Percentiles rank a stretch among this genome's conserved stretches.
Evolutionary conservation across 1,140 invertebrate genomes (phyloP).

Genomic region (Euwallacea fornicatus): DNA sequence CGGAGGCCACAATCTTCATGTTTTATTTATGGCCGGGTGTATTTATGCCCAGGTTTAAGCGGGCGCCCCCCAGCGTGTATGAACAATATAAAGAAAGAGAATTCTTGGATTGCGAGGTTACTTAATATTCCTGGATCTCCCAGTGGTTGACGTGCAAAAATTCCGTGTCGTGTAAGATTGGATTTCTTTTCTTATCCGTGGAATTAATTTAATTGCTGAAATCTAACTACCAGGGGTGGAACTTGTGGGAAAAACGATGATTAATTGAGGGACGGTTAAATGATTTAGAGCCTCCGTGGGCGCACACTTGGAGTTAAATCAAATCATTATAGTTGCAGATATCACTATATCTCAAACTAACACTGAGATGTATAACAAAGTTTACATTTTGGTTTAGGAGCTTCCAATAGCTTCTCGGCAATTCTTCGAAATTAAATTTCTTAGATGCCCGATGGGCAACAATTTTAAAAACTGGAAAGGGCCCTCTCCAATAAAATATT

Average conservation of each 20-base stretch:
- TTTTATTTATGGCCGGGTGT: slow-evolving; percentile 12
- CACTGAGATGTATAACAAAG: too few relatives aligned
- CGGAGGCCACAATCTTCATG: slow-evolving; percentile 1
- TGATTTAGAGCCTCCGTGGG: too few relatives aligned
- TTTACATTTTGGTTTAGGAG: neutral
- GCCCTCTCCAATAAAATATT: slow-evolving; percentile 14
- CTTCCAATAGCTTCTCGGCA: neutral
- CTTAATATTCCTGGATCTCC: neutral
- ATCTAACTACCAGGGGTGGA: too few relatives aligned
- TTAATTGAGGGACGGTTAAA: too few relatives aligned
- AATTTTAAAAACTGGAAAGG: slow-evolving; percentile 24
- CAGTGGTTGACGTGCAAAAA: slow-evolving; percentile 5
- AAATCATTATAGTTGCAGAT: too few relatives aligned
- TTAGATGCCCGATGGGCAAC: slow-evolving; percentile 9
- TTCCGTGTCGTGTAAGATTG: slow-evolving; percentile 3
- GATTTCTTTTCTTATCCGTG: neutral
- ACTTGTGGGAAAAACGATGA: too few relatives aligned
- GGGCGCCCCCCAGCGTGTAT: neutral
- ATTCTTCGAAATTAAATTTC: slow-evolving; percentile 23
- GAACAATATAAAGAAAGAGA: neutral
- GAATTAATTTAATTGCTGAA: too few relatives aligned
- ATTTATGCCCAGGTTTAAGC: slow-evolving; percentile 8
- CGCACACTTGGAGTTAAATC: too few relatives aligned
- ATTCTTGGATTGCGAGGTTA: neutral
- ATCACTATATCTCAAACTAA: too few relatives aligned